Percentiles rank a stretch among this genome's conserved stretches.
Evolutionary conservation across 1,140 invertebrate genomes (phyloP).

Genomic region (Plutomurus gul): DNA sequence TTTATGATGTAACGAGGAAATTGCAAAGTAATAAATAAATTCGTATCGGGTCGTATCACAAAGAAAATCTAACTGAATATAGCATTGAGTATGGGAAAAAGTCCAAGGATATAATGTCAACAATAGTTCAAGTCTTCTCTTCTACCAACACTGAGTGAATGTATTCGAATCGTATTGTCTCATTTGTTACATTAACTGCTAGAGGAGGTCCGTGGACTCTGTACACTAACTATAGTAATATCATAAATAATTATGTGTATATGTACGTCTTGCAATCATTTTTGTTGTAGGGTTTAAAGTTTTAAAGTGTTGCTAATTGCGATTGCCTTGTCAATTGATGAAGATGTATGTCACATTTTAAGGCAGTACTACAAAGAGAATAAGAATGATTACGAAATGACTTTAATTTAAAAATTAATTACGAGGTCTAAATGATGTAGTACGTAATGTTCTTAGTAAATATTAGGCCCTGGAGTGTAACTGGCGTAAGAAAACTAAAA

Average conservation of each 20-base stretch:
- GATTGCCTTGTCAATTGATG: not conserved
- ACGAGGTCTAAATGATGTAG: no score
- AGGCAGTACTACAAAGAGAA: not conserved
- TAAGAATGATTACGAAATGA: not conserved
- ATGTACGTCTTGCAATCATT: no score
- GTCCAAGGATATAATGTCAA: not conserved
- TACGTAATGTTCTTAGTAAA: no score
- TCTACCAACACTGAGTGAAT: not conserved
- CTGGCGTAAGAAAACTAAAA: not conserved
- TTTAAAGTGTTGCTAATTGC: not conserved
- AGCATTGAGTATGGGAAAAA: not conserved
- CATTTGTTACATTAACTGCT: no score
- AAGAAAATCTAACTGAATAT: not conserved
- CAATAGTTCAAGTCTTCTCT: not conserved
- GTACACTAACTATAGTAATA: no score
- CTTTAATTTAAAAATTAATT: not conserved
- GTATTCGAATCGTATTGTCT: not conserved
- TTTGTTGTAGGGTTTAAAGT: not conserved
- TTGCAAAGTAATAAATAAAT: not conserved
- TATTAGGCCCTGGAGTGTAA: not conserved
- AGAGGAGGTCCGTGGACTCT: no score
- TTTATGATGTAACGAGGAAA: constrained; percentile 5
- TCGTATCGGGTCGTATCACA: not conserved
- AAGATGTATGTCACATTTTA: not conserved
- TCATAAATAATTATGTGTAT: not conserved